Evolutionary conservation across 2,888 invertebrate species (phyloP).

Genomic region (Euzetes globulus): DNA sequence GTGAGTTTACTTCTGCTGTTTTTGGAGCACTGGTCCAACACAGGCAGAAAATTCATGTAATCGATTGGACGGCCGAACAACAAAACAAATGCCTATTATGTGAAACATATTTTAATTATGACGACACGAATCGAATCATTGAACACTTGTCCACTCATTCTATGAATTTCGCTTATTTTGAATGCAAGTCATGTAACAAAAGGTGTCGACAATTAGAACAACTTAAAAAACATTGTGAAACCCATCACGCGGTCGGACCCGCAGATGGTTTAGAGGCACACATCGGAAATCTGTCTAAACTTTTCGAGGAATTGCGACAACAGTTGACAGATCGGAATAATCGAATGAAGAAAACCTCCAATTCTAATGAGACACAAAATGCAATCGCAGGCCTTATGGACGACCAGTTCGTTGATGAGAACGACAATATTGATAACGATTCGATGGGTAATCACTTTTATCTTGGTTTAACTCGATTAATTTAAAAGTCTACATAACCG

Average conservation of each 20-base stretch:
- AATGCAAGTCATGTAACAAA: neutral
- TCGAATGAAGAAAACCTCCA: neutral
- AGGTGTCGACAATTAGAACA: neutral
- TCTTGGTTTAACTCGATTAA: too few species aligned
- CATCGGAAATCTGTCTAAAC: neutral
- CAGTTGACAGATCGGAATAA: neutral
- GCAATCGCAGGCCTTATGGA: slow-evolving; percentile 1
- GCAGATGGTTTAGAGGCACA: neutral
- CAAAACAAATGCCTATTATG: neutral
- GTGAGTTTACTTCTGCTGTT: neutral
- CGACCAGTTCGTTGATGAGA: neutral
- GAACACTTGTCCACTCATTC: neutral
- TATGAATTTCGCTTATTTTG: neutral
- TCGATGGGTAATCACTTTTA: too few species aligned
- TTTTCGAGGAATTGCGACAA: neutral
- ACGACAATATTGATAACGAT: too few species aligned
- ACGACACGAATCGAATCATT: neutral
- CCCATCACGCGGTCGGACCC: neutral
- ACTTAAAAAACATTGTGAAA: neutral
- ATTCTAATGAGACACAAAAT: neutral
- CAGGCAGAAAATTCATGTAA: neutral
- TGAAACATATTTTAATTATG: neutral
- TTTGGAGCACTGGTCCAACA: neutral
- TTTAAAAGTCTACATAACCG: too few species aligned
- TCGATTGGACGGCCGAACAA: neutral